phyloP scores from a whole-genome alignment of 2,113 vertebrate species.

The Rousettus leschenaultii region DNA sequence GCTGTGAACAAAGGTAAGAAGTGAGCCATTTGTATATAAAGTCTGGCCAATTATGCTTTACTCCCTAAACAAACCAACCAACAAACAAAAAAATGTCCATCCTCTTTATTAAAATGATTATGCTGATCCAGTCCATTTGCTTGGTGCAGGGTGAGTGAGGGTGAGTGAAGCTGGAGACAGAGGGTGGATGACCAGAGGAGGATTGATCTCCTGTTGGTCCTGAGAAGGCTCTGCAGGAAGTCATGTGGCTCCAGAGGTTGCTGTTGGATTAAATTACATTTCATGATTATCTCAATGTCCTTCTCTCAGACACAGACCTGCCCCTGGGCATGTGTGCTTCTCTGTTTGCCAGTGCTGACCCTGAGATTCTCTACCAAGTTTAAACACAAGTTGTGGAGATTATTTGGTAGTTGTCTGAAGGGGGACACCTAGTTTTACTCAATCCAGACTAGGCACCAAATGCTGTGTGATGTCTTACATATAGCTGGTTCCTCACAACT shows the following conservation, averaged over 20 bases:
- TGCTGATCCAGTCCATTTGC: background rate
- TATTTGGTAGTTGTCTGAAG: background rate
- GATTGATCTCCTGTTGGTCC: background rate
- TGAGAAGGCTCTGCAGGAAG: background rate
- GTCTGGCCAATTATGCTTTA: background rate
- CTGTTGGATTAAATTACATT: background rate
- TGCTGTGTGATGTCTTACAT: fast-evolving
- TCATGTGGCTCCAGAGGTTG: fast-evolving
- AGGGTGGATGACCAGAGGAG: background rate
- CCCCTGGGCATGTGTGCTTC: background rate
- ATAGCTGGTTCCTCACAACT: background rate
- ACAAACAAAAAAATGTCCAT: background rate
- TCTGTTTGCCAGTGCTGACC: fast-evolving
- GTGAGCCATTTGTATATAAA: fast-evolving
- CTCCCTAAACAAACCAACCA: background rate
- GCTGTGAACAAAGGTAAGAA: background rate
- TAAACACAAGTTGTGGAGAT: background rate
- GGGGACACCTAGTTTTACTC: background rate
- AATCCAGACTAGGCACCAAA: background rate
- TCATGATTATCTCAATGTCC: background rate
- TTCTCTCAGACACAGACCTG: background rate
- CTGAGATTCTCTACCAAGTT: background rate
- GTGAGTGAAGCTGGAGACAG: background rate
- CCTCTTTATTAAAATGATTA: background rate
- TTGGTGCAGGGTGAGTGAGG: background rate